Percentiles rank a stretch among this genome's conserved stretches.
Conservation (phyloP, 2,113 vertebrate species). For the Gavia stellata region DNA sequence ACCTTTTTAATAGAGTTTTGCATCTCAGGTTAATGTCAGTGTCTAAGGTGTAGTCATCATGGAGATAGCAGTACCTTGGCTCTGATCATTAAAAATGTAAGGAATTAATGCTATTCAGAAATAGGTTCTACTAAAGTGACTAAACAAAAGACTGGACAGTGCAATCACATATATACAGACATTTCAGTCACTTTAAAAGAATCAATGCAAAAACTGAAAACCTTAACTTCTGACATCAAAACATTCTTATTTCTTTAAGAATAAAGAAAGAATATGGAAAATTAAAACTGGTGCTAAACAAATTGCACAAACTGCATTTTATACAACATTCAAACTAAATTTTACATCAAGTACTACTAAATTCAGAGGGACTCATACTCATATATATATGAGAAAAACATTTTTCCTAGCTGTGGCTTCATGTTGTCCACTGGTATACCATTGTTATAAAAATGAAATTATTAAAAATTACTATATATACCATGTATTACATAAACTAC, state of each 20-base stretch:
- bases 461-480: not conserved
- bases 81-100: not conserved
- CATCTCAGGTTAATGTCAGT: not conserved
- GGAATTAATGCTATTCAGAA: not conserved
- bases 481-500: not conserved
- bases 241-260: not conserved
- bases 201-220: not conserved
- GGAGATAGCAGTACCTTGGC: not conserved
- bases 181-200: not conserved
- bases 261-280: not conserved
- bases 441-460: not conserved
- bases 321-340: not conserved
- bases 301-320: not conserved
- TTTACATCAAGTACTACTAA: not conserved
- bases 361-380: not conserved
- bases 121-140: not conserved
- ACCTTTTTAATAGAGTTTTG: not conserved
- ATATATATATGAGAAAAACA: not conserved
- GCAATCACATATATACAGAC: not conserved
- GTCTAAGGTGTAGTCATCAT: not conserved
- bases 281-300: not conserved
- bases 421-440: not conserved
- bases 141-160: not conserved
- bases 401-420: not conserved
- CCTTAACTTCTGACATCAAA: not conserved